Conservation (phyloP, 2,113 vertebrate species). For the Elephas maximus region DNA sequence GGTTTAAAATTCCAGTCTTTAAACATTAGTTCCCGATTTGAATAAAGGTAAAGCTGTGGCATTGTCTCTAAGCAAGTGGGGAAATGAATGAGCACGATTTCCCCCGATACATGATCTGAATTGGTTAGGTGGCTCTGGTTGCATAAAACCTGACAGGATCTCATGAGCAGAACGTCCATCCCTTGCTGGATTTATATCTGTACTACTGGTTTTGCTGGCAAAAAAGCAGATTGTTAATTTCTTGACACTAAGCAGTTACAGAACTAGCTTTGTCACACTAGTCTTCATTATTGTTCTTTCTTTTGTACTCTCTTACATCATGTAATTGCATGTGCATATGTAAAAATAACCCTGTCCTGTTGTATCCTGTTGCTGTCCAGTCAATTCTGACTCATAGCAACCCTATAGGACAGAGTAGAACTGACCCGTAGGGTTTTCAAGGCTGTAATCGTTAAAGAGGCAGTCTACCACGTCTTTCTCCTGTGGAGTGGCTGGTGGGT, state of each 20-base stretch:
- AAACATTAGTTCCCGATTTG: conserved; percentile 40
- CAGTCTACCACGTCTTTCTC: too few relatives aligned
- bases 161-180: neutral
- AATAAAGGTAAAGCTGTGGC: conserved; percentile 45
- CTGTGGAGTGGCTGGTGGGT: too few relatives aligned
- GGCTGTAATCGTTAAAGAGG: too few relatives aligned
- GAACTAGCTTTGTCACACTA: neutral
- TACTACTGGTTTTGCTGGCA: neutral
- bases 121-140: neutral
- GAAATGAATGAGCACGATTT: neutral
- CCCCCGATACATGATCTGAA: neutral
- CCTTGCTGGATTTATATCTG: neutral
- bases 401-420: too few relatives aligned
- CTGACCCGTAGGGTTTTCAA: too few relatives aligned
- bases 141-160: neutral
- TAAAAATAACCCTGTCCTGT: neutral
- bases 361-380: neutral
- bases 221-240: conserved; percentile 37
- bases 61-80: neutral
- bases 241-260: neutral
- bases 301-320: neutral
- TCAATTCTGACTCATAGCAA: neutral
- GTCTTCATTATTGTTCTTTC: neutral
- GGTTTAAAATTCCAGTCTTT: conserved; percentile 18
- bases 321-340: neutral